Evolutionary conservation across 1,140 invertebrate species (phyloP), one percentile per base, ranked within the genome.

Genomic region (Fragariocoptes setiger): DNA sequence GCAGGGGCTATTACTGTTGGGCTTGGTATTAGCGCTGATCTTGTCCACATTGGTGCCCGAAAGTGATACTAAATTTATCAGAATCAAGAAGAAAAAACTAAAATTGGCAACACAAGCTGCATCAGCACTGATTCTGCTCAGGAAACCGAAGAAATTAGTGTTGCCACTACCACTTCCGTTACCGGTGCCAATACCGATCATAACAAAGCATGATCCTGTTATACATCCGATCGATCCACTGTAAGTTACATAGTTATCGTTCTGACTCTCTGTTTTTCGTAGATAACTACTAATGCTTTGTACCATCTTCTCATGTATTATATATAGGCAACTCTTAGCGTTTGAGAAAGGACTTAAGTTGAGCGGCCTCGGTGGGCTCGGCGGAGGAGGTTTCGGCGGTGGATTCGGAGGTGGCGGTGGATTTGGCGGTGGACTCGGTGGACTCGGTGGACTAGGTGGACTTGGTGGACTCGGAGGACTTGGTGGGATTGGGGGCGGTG

Each of bases 21-120:
- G n/a, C n/a, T n/a, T 31, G 25, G 35, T 63, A 62, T 39, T 69
- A 72, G 50, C 60, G n/a, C 8, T 31, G 8, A 31, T 31, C n/a
- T n/a, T 31, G n/a, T 31, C 25, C 25, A 31, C 25, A 8, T n/a
- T 31, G 8, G 8, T 31, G n/a, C 25, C 25, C 8, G 8, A 31
- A 8, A n/a, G 25, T 8, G 25, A 31, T 31, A 8, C 25, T 8
- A 31, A 31, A 31, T 31, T 31, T 31, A 31, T 31, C 25, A 31
- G n/a, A n/a, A 8, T 31, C 25, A 31, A n/a, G n/a, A 31, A 31
- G 25, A 31, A 31, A n/a, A 31, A 31, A n/a, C 8, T 31, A 8
- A 31, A 31, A n/a, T 31, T 31, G 25, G 25, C 25, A 8, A n/a
- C 25, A 8, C 25, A 31, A 31, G 25, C 25, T 31, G 25, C 25